These are phyloP conservation scores for Melinopterus prodromus DNA, from an alignment of 2,888 invertebrate genomes.

Conservation along the genomic window DNA sequence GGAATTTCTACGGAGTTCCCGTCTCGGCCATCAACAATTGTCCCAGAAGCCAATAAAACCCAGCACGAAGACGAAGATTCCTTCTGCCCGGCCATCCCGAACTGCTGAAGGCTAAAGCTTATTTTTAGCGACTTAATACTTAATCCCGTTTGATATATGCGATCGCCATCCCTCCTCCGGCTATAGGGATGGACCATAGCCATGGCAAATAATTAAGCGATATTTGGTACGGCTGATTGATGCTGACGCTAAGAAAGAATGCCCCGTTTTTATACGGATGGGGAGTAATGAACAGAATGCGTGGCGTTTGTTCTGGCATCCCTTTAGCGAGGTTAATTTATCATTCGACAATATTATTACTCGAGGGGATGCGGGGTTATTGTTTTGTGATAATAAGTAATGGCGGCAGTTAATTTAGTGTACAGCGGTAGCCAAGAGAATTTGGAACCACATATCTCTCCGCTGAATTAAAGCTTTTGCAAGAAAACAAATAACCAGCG, in stretches of 20 bases:
- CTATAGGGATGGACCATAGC: neutral
- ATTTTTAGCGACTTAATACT: neutral
- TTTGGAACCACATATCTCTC: too few relatives aligned
- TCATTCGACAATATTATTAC: conserved; percentile 10
- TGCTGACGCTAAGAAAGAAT: neutral
- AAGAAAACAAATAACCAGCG: too few relatives aligned
- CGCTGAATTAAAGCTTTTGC: too few relatives aligned
- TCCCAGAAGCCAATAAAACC: conserved; percentile 20
- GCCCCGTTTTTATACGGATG: neutral
- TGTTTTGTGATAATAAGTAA: neutral
- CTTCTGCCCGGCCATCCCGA: neutral
- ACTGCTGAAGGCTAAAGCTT: neutral
- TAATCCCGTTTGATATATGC: neutral
- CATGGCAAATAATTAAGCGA: neutral
- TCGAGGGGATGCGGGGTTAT: conserved; percentile 9
- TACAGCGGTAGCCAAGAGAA: too few relatives aligned
- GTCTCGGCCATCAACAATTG: conserved; percentile 22
- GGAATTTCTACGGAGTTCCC: conserved; percentile 11
- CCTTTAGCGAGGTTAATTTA: neutral
- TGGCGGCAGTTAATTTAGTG: neutral
- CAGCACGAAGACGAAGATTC: neutral
- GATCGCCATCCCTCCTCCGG: neutral
- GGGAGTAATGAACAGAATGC: neutral
- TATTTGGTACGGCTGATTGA: neutral
- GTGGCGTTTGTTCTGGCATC: neutral